A percentile compares a stretch with the other conserved stretches of the same genome.
phyloP scores from a whole-genome alignment of 2,113 vertebrate genomes.

The Lagopus leucura region DNA sequence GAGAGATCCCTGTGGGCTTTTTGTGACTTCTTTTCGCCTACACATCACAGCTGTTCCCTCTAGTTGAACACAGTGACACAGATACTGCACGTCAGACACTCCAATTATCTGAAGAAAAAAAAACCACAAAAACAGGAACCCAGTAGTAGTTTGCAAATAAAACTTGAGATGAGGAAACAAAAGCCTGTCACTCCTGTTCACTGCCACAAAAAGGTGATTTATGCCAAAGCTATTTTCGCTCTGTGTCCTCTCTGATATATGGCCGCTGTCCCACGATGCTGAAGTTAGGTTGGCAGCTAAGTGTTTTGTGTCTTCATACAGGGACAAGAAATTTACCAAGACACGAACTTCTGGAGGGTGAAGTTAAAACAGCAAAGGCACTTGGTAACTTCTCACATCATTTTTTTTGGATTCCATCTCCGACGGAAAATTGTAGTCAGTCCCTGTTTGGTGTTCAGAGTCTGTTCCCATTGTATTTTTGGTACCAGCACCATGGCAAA shows the following conservation, averaged over 20 bases:
- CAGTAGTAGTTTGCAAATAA: neutral
- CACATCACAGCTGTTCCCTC: neutral
- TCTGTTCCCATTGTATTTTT: neutral
- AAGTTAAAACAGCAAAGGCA: neutral
- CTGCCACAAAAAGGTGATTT: neutral
- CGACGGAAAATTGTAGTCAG: neutral
- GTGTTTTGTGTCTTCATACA: neutral
- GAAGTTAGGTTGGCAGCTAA: neutral
- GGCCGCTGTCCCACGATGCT: fast-evolving
- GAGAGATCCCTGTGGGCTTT: fast-evolving
- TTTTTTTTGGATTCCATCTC: neutral
- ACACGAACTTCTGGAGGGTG: neutral
- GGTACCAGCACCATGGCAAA: neutral
- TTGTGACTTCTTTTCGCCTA: neutral
- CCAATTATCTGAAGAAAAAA: neutral
- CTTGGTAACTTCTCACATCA: fast-evolving
- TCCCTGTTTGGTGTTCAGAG: neutral
- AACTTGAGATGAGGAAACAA: neutral
- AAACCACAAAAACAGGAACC: neutral
- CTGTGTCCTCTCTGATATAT: neutral
- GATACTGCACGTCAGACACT: neutral
- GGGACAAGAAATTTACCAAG: neutral
- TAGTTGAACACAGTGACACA: neutral
- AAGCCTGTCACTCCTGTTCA: neutral
- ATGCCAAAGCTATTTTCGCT: neutral